Evolutionary conservation across 2,888 invertebrate genomes (phyloP).

Genomic region (Dicyrtoma fusca): DNA sequence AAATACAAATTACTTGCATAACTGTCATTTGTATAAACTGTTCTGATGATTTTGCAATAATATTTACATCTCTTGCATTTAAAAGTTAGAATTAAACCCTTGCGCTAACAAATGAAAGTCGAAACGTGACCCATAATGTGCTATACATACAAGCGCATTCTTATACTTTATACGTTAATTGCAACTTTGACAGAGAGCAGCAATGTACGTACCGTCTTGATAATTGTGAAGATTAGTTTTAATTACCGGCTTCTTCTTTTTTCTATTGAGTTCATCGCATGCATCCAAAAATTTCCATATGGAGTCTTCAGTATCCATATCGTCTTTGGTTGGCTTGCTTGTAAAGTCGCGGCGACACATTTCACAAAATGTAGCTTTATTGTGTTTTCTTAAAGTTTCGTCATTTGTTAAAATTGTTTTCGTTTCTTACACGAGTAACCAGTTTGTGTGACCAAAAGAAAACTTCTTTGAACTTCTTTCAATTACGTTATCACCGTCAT

Average conservation of each 20-base stretch:
- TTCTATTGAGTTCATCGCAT: no score
- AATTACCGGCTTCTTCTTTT: no score
- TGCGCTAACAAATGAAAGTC: not conserved
- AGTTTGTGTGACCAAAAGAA: slow-evolving; percentile 10
- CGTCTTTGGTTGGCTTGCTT: no score
- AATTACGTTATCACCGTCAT: slow-evolving; percentile 15
- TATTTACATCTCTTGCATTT: not conserved
- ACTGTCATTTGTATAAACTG: not conserved
- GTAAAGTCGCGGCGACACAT: no score
- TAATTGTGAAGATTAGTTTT: no score
- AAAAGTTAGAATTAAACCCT: not conserved
- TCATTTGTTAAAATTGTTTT: no score
- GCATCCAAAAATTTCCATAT: no score
- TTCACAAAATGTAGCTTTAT: no score
- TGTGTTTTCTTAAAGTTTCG: no score
- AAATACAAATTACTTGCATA: no score
- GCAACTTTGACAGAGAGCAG: not conserved
- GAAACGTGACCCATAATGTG: not conserved
- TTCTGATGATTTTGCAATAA: not conserved
- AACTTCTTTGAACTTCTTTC: not conserved
- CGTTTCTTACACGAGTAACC: not conserved
- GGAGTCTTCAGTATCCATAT: no score
- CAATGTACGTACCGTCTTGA: not conserved
- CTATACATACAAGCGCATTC: not conserved
- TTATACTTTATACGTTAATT: not conserved